These are phyloP conservation scores for Callosobruchus maculatus DNA, from an alignment of 2,888 invertebrate species.

Conservation along the genomic window DNA sequence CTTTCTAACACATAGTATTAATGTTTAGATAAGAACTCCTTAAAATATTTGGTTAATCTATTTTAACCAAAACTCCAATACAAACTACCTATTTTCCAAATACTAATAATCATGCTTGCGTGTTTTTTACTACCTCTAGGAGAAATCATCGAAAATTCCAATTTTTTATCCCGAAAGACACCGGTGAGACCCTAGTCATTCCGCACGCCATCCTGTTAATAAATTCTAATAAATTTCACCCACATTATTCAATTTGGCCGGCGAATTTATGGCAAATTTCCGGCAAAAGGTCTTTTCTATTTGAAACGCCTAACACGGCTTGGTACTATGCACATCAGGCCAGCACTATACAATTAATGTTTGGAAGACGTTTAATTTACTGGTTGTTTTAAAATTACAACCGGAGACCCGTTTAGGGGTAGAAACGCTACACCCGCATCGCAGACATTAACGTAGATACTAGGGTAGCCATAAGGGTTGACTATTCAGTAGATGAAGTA, in stretches of 20 bases:
- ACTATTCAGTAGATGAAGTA: no score
- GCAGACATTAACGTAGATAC: not conserved
- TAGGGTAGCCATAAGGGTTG: not conserved
- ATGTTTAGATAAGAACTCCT: no score
- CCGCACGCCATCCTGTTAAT: not conserved
- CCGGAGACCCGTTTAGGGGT: not conserved
- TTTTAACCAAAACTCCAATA: not conserved
- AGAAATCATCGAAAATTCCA: not conserved
- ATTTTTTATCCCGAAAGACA: not conserved
- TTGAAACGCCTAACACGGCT: slow-evolving; percentile 36
- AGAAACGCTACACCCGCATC: not conserved
- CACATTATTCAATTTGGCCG: slow-evolving; percentile 14
- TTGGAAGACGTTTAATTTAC: slow-evolving; percentile 36
- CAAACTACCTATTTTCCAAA: not conserved
- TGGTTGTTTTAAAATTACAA: slow-evolving; percentile 34
- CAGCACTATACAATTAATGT: slow-evolving; percentile 32
- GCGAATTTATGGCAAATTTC: not conserved
- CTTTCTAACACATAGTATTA: no score
- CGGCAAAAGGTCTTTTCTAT: slow-evolving; percentile 11
- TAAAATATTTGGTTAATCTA: no score
- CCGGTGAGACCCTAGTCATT: not conserved
- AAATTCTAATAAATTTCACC: not conserved
- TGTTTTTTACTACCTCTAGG: not conserved
- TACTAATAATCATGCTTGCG: not conserved
- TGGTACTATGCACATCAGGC: slow-evolving; percentile 32